Evolutionary conservation across 1,140 invertebrate species (phyloP).

Genomic region (Pissodes strobi): DNA sequence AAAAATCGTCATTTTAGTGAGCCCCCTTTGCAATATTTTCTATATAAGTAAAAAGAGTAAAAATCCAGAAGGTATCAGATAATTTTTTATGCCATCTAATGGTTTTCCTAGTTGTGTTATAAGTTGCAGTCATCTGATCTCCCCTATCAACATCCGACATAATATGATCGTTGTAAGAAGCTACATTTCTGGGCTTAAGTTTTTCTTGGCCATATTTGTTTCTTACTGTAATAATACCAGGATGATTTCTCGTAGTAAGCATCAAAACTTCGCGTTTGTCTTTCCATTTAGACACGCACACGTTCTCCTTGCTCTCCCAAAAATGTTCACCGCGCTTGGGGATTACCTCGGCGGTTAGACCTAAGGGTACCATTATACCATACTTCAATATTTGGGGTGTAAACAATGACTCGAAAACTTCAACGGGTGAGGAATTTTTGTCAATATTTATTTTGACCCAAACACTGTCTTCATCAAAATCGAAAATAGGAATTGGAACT

Average conservation of each 20-base stretch:
- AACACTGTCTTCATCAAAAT: background rate
- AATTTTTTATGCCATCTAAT: conserved; percentile 39
- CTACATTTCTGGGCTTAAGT: conserved; percentile 41
- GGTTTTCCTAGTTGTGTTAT: conserved; percentile 31
- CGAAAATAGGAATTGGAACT: background rate
- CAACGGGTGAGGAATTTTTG: background rate
- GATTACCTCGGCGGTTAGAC: conserved; percentile 16
- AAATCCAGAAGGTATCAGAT: conserved; percentile 19
- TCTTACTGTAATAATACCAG: conserved; percentile 24
- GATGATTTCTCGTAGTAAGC: conserved; percentile 38
- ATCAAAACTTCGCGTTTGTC: conserved; percentile 45
- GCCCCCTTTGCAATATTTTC: too few relatives aligned
- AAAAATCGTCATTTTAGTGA: background rate
- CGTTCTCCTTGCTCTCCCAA: background rate
- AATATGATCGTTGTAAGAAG: conserved; percentile 30
- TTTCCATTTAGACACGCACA: conserved; percentile 47
- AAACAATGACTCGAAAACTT: background rate
- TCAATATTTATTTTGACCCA: too few relatives aligned
- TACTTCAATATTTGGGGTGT: background rate
- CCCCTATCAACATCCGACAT: conserved; percentile 34
- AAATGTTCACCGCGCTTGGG: background rate
- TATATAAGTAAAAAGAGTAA: background rate
- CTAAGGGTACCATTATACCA: conserved; percentile 30
- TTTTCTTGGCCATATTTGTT: conserved; percentile 33
- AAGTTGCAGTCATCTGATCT: conserved; percentile 41